Conservation (phyloP, 2,113 vertebrate species). For the Haliaeetus leucogaster region DNA sequence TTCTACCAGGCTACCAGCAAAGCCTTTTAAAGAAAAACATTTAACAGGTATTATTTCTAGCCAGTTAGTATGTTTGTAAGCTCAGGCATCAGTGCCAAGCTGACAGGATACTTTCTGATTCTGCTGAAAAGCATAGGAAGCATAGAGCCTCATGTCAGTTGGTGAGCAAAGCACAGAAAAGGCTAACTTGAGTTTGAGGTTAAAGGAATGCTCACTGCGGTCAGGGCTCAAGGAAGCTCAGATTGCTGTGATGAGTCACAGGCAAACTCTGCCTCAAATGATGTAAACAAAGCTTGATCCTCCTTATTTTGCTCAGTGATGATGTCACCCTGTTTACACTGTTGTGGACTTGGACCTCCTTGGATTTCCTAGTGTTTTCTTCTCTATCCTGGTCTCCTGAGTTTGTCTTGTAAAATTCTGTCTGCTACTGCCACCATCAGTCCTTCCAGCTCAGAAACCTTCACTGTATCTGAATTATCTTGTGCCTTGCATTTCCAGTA, state of each 20-base stretch:
- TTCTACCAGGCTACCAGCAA: background rate
- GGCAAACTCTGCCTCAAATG: background rate
- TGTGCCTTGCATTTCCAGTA: background rate
- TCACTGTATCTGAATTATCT: background rate
- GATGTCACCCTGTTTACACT: background rate
- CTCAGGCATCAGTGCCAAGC: background rate
- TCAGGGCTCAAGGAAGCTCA: background rate
- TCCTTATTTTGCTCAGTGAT: background rate
- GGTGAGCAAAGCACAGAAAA: background rate
- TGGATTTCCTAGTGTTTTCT: background rate
- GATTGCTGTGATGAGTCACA: background rate
- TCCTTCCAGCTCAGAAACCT: background rate
- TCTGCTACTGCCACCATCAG: constrained; percentile 34
- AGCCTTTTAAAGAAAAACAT: background rate
- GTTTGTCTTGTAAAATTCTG: background rate
- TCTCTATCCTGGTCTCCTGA: background rate
- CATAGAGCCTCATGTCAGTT: background rate
- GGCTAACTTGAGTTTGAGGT: background rate
- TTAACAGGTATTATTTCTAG: background rate
- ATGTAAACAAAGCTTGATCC: background rate
- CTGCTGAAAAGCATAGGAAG: background rate
- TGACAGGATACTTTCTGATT: rapidly evolving
- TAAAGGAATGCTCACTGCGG: rapidly evolving
- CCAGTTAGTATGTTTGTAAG: background rate
- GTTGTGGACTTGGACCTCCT: background rate